Conservation (phyloP, 30 jellyfish, hydroid and myxozoan genomes). For the Mastigias papua region DNA sequence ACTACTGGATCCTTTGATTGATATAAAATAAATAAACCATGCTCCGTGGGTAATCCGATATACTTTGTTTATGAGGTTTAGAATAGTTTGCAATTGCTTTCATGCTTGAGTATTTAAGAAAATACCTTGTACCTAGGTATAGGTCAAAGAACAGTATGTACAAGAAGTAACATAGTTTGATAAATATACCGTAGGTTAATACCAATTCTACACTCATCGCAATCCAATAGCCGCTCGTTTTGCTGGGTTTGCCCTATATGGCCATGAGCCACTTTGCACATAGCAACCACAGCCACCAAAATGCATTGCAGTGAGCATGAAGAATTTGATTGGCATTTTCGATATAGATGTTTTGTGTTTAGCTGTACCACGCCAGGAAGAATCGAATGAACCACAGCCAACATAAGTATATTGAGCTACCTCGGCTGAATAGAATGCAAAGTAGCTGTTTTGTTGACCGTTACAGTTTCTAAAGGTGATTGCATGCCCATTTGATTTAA, state of each 20-base stretch:
- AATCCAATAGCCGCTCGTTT: slow-evolving; percentile 47
- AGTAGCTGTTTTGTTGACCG: not conserved
- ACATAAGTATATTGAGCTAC: not conserved
- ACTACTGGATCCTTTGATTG: too few species aligned
- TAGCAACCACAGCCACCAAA: slow-evolving; percentile 66
- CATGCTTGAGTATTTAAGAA: too few species aligned
- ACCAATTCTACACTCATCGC: too few species aligned
- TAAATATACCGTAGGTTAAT: too few species aligned
- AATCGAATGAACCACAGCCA: slow-evolving; percentile 4
- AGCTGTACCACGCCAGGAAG: slow-evolving; percentile 60
- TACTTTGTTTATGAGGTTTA: too few species aligned
- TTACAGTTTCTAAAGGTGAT: not conserved
- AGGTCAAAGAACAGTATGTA: too few species aligned
- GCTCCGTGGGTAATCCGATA: too few species aligned
- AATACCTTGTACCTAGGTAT: too few species aligned
- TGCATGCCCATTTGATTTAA: slow-evolving; percentile 4
- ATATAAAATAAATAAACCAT: too few species aligned
- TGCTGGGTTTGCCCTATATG: slow-evolving; percentile 11
- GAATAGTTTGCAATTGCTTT: too few species aligned
- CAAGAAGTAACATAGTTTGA: too few species aligned
- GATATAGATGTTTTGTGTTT: not conserved
- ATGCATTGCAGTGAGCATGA: slow-evolving; percentile 56
- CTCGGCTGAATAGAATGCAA: slow-evolving; percentile 31
- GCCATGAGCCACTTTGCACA: slow-evolving; percentile 39
- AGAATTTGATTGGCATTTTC: slow-evolving; percentile 42